phyloP scores from a whole-genome alignment of 2,888 invertebrate genomes.

The Onthophagus sagittarius region DNA sequence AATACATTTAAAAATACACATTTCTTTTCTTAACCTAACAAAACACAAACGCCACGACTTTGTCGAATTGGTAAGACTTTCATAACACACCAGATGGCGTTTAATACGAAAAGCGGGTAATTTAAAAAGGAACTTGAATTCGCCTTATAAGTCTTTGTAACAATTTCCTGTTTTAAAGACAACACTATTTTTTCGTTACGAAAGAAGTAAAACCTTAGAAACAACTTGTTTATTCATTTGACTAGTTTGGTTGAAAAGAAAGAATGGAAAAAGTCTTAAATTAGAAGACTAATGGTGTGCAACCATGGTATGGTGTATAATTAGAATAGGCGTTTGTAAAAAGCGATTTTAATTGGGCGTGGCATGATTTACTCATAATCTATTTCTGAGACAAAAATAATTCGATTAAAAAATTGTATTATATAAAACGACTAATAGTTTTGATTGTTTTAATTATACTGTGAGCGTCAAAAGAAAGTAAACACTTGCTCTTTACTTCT shows the following conservation, averaged over 20 bases:
- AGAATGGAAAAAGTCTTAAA: background rate
- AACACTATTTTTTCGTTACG: background rate
- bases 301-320: background rate
- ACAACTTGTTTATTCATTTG: background rate
- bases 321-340: background rate
- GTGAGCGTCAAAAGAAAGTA: too few species aligned
- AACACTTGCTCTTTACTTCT: too few species aligned
- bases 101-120: background rate
- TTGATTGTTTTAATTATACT: too few species aligned
- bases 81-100: background rate
- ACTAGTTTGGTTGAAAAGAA: background rate
- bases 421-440: too few species aligned
- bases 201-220: background rate
- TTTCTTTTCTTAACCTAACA: background rate
- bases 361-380: background rate
- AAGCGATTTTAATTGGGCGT: background rate
- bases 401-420: too few species aligned
- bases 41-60: background rate
- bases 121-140: background rate
- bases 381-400: background rate
- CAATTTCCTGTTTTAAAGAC: background rate
- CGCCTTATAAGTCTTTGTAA: background rate
- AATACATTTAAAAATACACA: too few species aligned
- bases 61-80: conserved; percentile 3
- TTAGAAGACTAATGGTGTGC: background rate